phyloP scores from a whole-genome alignment of 1,140 invertebrate genomes.

The Cydia splendana region DNA sequence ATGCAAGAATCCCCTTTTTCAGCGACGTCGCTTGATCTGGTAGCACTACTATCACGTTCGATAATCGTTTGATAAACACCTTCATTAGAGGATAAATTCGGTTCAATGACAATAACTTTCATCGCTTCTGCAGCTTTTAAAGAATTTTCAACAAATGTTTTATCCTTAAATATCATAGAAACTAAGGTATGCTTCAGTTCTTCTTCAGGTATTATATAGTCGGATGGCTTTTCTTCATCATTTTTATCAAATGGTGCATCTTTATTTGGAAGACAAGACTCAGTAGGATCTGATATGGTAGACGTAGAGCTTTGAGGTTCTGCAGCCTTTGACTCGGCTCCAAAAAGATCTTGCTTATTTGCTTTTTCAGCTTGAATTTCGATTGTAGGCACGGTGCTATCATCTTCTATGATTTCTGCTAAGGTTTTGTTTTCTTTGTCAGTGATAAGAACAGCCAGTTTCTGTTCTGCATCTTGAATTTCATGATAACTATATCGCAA shows the following conservation, averaged over 20 bases:
- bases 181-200: conserved; percentile 1
- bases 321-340: not conserved
- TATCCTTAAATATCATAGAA: conserved; percentile 11
- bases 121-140: not conserved
- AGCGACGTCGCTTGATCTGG: not conserved
- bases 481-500: conserved; percentile 44
- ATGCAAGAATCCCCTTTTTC: not conserved
- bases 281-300: not conserved
- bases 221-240: not conserved
- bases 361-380: not conserved
- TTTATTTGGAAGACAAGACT: not conserved
- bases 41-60: not conserved
- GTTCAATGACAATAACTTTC: not conserved
- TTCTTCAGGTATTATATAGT: not conserved
- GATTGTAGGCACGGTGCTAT: not conserved
- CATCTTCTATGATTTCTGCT: not conserved
- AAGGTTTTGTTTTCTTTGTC: not conserved
- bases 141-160: not conserved
- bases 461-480: conserved; percentile 47
- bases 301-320: not conserved
- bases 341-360: not conserved
- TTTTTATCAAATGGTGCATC: not conserved
- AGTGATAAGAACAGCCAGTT: conserved; percentile 34
- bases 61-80: not conserved
- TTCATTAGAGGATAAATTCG: not conserved